Evolutionary conservation across 2,888 invertebrate species (phyloP).

Genomic region (Alviniconcha strummeri): DNA sequence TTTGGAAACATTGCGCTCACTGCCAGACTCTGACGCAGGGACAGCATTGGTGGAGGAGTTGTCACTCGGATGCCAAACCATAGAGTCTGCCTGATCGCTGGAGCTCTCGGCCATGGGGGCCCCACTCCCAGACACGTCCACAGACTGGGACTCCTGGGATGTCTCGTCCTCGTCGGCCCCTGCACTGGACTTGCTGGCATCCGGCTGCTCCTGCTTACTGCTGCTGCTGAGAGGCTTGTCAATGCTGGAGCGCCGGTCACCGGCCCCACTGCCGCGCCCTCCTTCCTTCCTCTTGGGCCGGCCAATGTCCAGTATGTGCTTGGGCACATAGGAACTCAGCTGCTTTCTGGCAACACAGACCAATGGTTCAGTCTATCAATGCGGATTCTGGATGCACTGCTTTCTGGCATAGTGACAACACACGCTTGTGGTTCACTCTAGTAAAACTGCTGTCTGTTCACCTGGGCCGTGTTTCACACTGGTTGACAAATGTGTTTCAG

Average conservation of each 20-base stretch:
- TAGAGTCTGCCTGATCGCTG: constrained; percentile 32
- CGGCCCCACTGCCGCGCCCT: constrained; percentile 32
- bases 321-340: constrained; percentile 38
- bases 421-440: too few relatives aligned
- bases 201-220: constrained; percentile 46
- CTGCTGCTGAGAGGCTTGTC: constrained; percentile 42
- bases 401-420: too few relatives aligned
- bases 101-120: constrained; percentile 26
- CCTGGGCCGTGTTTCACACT: too few relatives aligned
- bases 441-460: too few relatives aligned
- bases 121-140: constrained; percentile 11
- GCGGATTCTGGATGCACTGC: too few relatives aligned
- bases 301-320: constrained; percentile 36
- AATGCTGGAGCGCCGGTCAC: constrained; percentile 34
- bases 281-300: constrained; percentile 39
- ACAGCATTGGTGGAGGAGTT: constrained; percentile 26
- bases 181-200: constrained; percentile 34
- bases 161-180: constrained; percentile 42
- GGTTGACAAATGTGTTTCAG: too few relatives aligned
- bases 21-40: constrained; percentile 12
- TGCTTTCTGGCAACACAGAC: constrained; percentile 37
- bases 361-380: too few relatives aligned
- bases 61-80: constrained; percentile 39
- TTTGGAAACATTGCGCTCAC: constrained; percentile 27
- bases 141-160: constrained; percentile 40